A percentile compares a stretch with the other conserved stretches of the same genome.
These are phyloP conservation scores for Pheucticus melanocephalus DNA, from an alignment of 2,113 vertebrate species.

Conservation along the genomic window DNA sequence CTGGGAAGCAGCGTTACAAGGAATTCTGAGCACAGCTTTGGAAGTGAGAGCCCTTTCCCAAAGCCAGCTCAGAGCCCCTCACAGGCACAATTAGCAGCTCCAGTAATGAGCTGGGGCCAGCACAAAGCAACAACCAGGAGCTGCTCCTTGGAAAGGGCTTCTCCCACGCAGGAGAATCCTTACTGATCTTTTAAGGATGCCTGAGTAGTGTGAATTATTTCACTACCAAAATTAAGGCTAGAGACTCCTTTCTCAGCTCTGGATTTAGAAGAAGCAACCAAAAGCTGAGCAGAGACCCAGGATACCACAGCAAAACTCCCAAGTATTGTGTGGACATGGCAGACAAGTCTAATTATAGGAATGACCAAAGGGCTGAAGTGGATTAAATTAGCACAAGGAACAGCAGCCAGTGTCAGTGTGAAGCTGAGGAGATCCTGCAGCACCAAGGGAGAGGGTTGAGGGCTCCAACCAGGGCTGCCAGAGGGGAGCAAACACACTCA, in stretches of 20 bases:
- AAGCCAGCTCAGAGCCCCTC: background rate
- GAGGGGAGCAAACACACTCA: background rate
- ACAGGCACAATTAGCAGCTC: background rate
- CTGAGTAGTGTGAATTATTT: background rate
- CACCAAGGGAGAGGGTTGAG: background rate
- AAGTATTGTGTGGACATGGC: background rate
- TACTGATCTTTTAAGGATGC: background rate
- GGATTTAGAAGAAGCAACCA: background rate
- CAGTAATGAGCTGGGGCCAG: background rate
- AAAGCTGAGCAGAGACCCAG: background rate
- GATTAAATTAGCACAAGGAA: slow-evolving; percentile 52
- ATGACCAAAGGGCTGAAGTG: slow-evolving; percentile 38
- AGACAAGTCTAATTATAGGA: slow-evolving; percentile 56
- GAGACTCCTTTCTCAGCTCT: background rate
- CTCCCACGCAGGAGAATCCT: background rate
- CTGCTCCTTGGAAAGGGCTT: background rate
- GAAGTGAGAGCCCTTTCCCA: background rate
- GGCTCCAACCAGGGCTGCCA: background rate
- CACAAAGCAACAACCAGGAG: background rate
- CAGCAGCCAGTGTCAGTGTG: background rate
- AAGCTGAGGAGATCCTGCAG: background rate
- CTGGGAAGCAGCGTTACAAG: background rate
- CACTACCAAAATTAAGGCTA: background rate
- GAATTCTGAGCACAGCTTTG: background rate
- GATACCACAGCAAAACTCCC: background rate